Base-by-base conservation (phyloP, 2,113 vertebrate species). In the Phrynosoma blainvillii region DNA sequence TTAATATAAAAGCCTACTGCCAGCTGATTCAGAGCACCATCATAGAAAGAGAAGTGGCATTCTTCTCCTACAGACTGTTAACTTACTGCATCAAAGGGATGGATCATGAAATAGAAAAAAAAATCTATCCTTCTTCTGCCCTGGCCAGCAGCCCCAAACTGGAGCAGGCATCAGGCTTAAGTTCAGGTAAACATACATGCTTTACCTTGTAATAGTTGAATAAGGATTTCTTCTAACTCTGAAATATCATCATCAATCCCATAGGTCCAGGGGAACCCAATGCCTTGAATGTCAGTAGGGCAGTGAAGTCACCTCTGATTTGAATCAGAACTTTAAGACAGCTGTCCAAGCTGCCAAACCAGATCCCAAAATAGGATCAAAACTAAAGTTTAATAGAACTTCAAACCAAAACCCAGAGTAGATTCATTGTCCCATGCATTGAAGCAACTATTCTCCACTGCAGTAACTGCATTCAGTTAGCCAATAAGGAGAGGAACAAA, bases 1-100 rank as follows among this genome's bases (percentile, higher is more conserved):
- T 79, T 59, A 82, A 82, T 82, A 82, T 42, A 68, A 82, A 36
- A 68, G 2, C 80, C 80, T 66, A 36, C 36, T 47, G 80, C 62
- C 16, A 82, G 80, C 62, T 82, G 62, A 82, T 42, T 82, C 80
- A 70, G 65, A 70, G 65, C 65, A 20, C 81, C 40, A 68, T 47
- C 65, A 70, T 47, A 47, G 14, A 68, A 70, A 23, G 6, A 62
- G n/a, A 54, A 20, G n/a, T n/a, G 30, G 13, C 27, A 76, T 23
- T 23, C 5, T 30, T 83, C 81, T 68, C 40, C 65, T 47, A 83
- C 40, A 52, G 81, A 70, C 25, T 70, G 81, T 23, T 83, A 65
- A 70, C 42, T 70, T 30, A 79, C 21, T 77, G 20, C 52, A 59
- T 40, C 36, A 18, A 42, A 25, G n/a, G 13, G 65, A 16, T 42